These are phyloP conservation scores for Synanceia verrucosa DNA, from an alignment of 2,797 vertebrate genomes.

Conservation along the genomic window DNA sequence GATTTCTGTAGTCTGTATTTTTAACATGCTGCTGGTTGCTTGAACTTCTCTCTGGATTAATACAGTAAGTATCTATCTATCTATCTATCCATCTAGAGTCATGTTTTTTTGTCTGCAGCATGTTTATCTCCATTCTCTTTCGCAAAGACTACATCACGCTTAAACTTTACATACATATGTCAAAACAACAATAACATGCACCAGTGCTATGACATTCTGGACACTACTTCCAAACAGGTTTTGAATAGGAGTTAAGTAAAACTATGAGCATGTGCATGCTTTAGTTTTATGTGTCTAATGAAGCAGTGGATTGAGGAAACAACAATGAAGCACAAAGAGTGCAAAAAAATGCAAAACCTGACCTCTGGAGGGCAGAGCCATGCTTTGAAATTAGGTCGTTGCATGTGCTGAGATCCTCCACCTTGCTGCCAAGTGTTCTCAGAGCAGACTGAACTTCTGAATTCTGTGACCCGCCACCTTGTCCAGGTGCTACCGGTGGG, in stretches of 20 bases:
- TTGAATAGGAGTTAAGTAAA: background rate
- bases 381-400: constrained; percentile 98
- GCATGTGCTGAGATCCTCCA: constrained; percentile 96
- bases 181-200: background rate
- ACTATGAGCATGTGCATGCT: background rate
- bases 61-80: too few relatives aligned
- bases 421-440: constrained; percentile 92
- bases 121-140: background rate
- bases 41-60: too few relatives aligned
- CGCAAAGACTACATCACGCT: background rate
- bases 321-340: background rate
- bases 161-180: background rate
- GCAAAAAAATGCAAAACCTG: constrained; percentile 23
- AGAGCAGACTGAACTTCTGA: constrained; percentile 94
- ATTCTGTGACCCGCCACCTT: constrained; percentile 84
- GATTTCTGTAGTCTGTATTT: too few relatives aligned
- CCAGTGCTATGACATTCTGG: background rate
- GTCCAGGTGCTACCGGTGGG: constrained; percentile 69
- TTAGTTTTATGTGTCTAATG: background rate
- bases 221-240: background rate
- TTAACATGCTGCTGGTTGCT: too few relatives aligned
- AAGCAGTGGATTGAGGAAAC: background rate
- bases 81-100: too few relatives aligned
- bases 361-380: constrained; percentile 94
- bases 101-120: background rate